phyloP scores from a whole-genome alignment of 1,140 invertebrate species.

The Panagrolaimus sp. region DNA sequence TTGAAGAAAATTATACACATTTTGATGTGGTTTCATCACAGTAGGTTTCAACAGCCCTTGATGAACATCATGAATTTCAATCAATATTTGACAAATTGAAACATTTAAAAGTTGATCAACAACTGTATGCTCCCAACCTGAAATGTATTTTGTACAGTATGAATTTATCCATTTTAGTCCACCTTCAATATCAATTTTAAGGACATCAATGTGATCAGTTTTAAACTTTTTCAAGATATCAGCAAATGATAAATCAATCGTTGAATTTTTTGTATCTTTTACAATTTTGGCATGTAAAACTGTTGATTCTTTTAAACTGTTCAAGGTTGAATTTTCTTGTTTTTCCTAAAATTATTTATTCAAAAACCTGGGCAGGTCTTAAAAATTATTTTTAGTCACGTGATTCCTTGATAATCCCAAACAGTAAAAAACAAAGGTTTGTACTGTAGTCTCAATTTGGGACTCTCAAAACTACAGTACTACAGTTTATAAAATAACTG shows the following conservation, averaged over 20 bases:
- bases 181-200: constrained; percentile 15
- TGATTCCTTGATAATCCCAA: too few relatives aligned
- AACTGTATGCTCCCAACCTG: background rate
- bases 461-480: too few relatives aligned
- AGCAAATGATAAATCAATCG: background rate
- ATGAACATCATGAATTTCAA: background rate
- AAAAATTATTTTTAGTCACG: background rate
- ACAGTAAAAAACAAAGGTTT: too few relatives aligned
- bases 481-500: too few relatives aligned
- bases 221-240: background rate
- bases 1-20: too few relatives aligned
- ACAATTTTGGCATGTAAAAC: background rate
- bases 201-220: background rate
- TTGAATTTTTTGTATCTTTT: too few relatives aligned
- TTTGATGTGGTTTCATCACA: too few relatives aligned
- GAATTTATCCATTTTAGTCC: too few relatives aligned
- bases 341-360: background rate
- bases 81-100: background rate
- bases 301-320: background rate
- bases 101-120: background rate
- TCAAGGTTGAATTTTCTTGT: background rate
- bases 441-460: too few relatives aligned
- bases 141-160: too few relatives aligned
- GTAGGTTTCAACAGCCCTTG: background rate
- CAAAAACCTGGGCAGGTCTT: background rate